These are phyloP conservation scores for Dryoscopus gambensis DNA, from an alignment of 2,113 vertebrate genomes.

Conservation along the genomic window DNA sequence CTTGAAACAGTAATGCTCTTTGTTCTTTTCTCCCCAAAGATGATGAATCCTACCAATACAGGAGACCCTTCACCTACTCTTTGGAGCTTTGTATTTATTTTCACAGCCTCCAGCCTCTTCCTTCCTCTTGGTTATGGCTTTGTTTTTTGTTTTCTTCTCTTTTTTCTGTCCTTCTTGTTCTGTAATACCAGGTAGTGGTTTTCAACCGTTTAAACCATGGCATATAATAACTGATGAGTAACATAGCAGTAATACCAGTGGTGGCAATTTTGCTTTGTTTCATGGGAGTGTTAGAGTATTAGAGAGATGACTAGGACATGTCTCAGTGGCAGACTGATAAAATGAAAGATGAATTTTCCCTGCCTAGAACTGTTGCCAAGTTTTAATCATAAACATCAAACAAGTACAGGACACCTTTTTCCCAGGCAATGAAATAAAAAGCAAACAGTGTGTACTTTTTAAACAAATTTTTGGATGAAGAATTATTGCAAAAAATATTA, in stretches of 20 bases:
- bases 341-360: slow-evolving; percentile 29
- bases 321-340: slow-evolving; percentile 27
- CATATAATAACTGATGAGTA: slow-evolving; percentile 57
- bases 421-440: background rate
- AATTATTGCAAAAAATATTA: background rate
- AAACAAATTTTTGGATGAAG: background rate
- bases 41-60: background rate
- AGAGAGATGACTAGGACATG: slow-evolving; percentile 14
- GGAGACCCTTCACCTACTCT: background rate
- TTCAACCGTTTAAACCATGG: slow-evolving; percentile 34
- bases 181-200: slow-evolving; percentile 64
- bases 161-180: background rate
- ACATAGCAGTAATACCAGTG: slow-evolving; percentile 24
- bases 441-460: background rate
- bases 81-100: background rate
- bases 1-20: background rate
- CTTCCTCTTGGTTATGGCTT: background rate
- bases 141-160: background rate
- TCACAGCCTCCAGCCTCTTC: slow-evolving; percentile 28
- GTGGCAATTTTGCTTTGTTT: slow-evolving; percentile 71
- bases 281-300: slow-evolving; percentile 41
- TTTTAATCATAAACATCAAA: slow-evolving; percentile 46
- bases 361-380: slow-evolving; percentile 36
- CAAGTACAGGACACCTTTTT: background rate
- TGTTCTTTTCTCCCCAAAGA: background rate